These are phyloP conservation scores for Masnerella sp. DNA, from an alignment of 2,888 invertebrate species.

Conservation along the genomic window DNA sequence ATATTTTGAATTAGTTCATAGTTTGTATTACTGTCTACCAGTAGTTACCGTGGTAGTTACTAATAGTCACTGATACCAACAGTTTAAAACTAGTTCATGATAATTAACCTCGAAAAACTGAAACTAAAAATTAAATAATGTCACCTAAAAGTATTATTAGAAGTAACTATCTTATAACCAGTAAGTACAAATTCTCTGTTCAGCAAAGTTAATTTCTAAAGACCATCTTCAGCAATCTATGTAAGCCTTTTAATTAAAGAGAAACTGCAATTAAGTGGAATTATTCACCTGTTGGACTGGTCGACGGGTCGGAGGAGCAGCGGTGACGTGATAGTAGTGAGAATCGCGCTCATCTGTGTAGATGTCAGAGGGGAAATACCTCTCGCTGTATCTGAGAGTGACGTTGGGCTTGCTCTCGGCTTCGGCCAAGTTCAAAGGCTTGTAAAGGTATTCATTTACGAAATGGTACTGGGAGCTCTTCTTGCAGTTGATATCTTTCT, in stretches of 20 bases:
- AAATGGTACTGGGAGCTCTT: slow-evolving; percentile 94
- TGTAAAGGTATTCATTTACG: slow-evolving; percentile 94
- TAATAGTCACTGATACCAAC: no score
- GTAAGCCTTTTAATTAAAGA: slow-evolving; percentile 10
- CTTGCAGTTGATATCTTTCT: slow-evolving; percentile 88
- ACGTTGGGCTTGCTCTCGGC: slow-evolving; percentile 89
- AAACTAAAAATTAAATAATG: not conserved
- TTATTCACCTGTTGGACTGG: slow-evolving; percentile 65
- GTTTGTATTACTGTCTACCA: no score
- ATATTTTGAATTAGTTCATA: no score
- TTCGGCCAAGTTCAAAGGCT: slow-evolving; percentile 90
- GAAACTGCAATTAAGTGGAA: slow-evolving; percentile 17
- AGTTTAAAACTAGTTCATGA: no score
- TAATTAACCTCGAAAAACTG: no score
- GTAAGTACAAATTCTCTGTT: no score
- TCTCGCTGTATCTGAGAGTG: slow-evolving; percentile 87
- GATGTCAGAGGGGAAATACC: slow-evolving; percentile 89
- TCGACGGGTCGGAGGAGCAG: slow-evolving; percentile 71
- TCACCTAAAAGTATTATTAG: not conserved
- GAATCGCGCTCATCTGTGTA: slow-evolving; percentile 79
- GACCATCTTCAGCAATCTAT: no score
- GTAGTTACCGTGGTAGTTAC: no score
- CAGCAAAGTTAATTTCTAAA: not conserved
- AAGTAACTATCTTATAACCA: not conserved
- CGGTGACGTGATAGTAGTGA: slow-evolving; percentile 71